These are phyloP conservation scores for Coptodon bakossiorum DNA, from an alignment of 2,113 vertebrate species.

Conservation along the genomic window DNA sequence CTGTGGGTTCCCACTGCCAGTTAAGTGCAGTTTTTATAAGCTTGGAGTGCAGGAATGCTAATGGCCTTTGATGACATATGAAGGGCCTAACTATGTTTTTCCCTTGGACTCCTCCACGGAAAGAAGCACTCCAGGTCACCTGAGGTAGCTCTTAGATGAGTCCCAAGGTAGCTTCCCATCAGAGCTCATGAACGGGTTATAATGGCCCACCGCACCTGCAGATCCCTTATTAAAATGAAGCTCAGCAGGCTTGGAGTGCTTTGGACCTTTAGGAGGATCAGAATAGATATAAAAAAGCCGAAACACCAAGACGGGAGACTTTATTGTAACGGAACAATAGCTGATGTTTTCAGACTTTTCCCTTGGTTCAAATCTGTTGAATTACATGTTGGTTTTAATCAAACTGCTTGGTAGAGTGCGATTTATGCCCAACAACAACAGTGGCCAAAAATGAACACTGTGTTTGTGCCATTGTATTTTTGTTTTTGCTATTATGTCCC, in stretches of 20 bases:
- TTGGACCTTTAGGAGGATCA: background rate
- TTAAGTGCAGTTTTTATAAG: constrained; percentile 58
- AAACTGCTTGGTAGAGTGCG: background rate
- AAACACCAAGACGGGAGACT: background rate
- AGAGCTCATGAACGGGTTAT: constrained; percentile 14
- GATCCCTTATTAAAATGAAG: constrained; percentile 6
- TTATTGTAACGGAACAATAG: background rate
- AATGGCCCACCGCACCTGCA: constrained; percentile 19
- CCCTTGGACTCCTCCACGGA: background rate
- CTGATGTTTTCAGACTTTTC: background rate
- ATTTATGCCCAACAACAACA: background rate
- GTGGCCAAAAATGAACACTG: background rate
- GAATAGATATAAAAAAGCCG: background rate
- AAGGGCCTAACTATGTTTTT: constrained; percentile 33
- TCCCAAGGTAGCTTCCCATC: constrained; percentile 13
- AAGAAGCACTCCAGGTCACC: background rate
- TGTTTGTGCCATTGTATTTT: background rate
- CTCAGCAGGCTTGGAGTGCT: background rate
- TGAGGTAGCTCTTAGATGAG: constrained; percentile 1
- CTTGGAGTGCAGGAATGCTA: constrained; percentile 55
- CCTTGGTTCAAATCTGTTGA: background rate
- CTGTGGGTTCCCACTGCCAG: constrained; percentile 51
- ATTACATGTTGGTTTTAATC: constrained; percentile 11
- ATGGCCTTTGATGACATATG: constrained; percentile 50
- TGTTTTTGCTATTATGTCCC: background rate